Base-by-base conservation (phyloP, 2,888 invertebrate species). In the Cynaeus angustus region DNA sequence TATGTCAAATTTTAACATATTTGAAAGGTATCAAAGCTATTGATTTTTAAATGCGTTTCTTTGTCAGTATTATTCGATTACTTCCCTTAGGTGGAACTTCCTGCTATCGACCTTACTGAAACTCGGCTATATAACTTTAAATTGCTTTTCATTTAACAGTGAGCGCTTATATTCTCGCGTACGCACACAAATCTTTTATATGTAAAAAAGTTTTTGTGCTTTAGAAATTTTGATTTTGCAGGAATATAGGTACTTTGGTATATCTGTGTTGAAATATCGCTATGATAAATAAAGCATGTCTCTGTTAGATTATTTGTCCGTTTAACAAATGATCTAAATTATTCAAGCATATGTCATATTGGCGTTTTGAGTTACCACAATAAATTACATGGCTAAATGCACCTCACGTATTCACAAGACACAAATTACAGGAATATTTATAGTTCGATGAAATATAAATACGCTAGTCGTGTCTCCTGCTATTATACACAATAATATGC, bases 11-110 rank as follows among this genome's bases (percentile, higher is more conserved):
- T 59, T 59, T 21, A 59, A 48, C 48, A 61, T 50, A 50, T 61
- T 43, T 65, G 30, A 53, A 65, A 65, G 50, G 64, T 53, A 64
- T 41, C 64, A 64, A 66, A 58, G 66, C 48, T 56, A 68, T 68
- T 64, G 68, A 68, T 68, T 68, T 68, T 68, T 62, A 62, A 68
- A 64, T 62, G 62, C 38, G 41, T 52, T 68, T 62, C 68, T 64
- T 68, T 62, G 53, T 62, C 61, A 33, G 55, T 55, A 28, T 68
- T 68, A 68, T 61, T 61, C 52, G 61, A 68, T 68, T 68, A 58
- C 41, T 53, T 68, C 45, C 61, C 48, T 53, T 41, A 68, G 53
- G 52, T 58, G 45, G 62, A 55, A 61, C 46, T 64, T 62, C 55
- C 64, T 56, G 62, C 50, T 62, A 68, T 68, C 64, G 68, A 55